Percentiles rank a stretch among this genome's conserved stretches.
phyloP scores from a whole-genome alignment of 2,113 vertebrate genomes.

The Anser cygnoides region DNA sequence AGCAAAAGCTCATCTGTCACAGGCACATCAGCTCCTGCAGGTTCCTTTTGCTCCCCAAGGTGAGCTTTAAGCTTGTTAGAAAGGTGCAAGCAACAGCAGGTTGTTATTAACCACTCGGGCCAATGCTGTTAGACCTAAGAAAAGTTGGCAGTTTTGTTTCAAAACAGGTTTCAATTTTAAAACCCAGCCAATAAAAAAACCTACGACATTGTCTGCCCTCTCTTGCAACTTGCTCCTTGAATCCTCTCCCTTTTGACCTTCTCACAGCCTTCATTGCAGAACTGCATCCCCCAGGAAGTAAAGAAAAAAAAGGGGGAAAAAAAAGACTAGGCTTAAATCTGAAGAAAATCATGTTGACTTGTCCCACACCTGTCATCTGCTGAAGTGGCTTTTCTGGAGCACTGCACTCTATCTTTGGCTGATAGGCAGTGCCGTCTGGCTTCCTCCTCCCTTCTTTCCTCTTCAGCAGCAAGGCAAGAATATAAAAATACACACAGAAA shows the following conservation, averaged over 20 bases:
- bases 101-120: slow-evolving; percentile 48
- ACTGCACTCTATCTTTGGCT: slow-evolving; percentile 67
- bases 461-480: slow-evolving; percentile 56
- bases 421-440: slow-evolving; percentile 63
- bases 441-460: slow-evolving; percentile 60
- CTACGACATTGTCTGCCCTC: slow-evolving; percentile 28
- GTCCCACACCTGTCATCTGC: slow-evolving; percentile 61
- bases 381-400: slow-evolving; percentile 69
- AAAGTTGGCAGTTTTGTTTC: slow-evolving; percentile 24
- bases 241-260: slow-evolving; percentile 39
- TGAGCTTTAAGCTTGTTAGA: slow-evolving; percentile 34
- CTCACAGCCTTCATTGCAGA: neutral
- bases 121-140: slow-evolving; percentile 42
- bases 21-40: neutral
- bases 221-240: slow-evolving; percentile 45
- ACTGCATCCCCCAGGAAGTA: slow-evolving; percentile 22
- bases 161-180: slow-evolving; percentile 61
- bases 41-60: slow-evolving; percentile 42
- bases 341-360: slow-evolving; percentile 60
- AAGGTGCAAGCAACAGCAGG: slow-evolving; percentile 49
- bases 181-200: slow-evolving; percentile 43
- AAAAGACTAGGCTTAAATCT: slow-evolving; percentile 52
- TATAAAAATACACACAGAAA: slow-evolving; percentile 65
- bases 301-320: neutral
- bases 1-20: slow-evolving; percentile 23